Base-by-base conservation (phyloP, 2,797 vertebrate species). In the Australoheros facetus region DNA sequence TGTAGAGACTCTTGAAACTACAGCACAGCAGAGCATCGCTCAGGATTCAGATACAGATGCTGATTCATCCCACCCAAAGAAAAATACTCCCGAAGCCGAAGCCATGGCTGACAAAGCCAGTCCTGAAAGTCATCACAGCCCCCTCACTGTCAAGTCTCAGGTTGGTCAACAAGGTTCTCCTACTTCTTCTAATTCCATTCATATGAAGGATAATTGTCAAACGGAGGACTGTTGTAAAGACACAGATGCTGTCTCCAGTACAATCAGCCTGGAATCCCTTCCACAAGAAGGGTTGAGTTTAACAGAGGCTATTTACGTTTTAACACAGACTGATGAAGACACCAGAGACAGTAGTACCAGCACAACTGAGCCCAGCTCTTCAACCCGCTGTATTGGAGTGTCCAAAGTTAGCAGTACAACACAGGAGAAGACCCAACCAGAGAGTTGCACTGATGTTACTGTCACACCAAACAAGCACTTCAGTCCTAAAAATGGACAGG, bases 161-260 rank as follows among this genome's bases (percentile, higher is more conserved):
- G 37, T 32, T 34, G 55, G 21, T 77, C 75, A 56, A 9, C 54
- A 85, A 48, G 70, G 74, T 26, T 75, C 69, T n/a, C 53, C 85
- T n/a, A 74, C 79, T 34, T 82, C 83, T 19, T n/a, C 78, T 12
- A 73, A 48, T 48, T 19, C 37, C 30, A 26, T 19, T 48, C n/a
- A 34, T 0, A 45, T 84, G 54, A 85, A 83, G 56, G 82, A 75
- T 21, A 1, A 14, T n/a, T 39, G 17, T 48, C 12, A 3, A 16
- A 30, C 23, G 21, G 71, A 76, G 56, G 74, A 83, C n/a, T 26
- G 79, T 64, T 64, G 74, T 42, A 85, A 90, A 82, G 92, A 94
- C 64, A 59, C 89, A 14, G 93, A 95, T 5, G 56, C 88, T 23
- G 94, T 95, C 3, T 95, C 95, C 32, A 96, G 95, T 69, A 93